Percentiles rank a stretch among this genome's conserved stretches.
phyloP scores from a whole-genome alignment of 2,797 vertebrate genomes.

The Orientallactaga sibirica region DNA sequence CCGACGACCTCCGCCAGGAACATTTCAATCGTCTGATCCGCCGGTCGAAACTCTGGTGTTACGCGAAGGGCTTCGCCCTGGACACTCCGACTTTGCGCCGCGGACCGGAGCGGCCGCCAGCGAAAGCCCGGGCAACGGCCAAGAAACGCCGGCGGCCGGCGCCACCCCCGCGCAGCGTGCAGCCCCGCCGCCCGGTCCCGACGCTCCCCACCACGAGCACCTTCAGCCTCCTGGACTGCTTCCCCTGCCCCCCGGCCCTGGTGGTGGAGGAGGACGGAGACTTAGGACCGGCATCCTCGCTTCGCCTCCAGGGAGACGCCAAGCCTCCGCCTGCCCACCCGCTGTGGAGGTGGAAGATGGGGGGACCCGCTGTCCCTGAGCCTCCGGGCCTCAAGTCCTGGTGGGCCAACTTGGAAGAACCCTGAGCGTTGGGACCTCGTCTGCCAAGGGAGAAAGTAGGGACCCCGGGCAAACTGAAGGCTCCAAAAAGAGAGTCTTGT shows the following conservation, averaged over 20 bases:
- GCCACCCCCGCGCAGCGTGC: constrained; percentile 80
- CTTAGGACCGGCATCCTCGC: constrained; percentile 88
- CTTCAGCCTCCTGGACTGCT: constrained; percentile 89
- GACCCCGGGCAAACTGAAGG: neutral
- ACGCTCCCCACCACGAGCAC: constrained; percentile 85
- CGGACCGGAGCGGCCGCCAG: constrained; percentile 75
- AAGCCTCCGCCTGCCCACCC: constrained; percentile 88
- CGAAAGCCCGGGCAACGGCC: constrained; percentile 76
- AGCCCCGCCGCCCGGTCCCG: constrained; percentile 81
- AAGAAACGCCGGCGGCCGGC: constrained; percentile 82
- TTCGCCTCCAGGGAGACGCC: constrained; percentile 84
- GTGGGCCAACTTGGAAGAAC: constrained; percentile 82
- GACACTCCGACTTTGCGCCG: constrained; percentile 87
- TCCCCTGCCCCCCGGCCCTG: constrained; percentile 89
- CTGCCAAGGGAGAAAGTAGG: neutral
- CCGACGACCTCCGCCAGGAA: constrained; percentile 83
- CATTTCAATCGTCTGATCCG: constrained; percentile 90
- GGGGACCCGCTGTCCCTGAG: constrained; percentile 88
- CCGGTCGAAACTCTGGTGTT: constrained; percentile 90
- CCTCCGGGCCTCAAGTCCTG: constrained; percentile 90
- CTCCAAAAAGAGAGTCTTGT: neutral
- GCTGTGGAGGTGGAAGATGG: constrained; percentile 89
- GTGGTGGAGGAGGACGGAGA: constrained; percentile 90
- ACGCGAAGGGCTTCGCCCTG: constrained; percentile 88
- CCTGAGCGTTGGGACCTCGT: constrained; percentile 68